phyloP scores from a whole-genome alignment of 2,888 invertebrate genomes.

The Acleris holmiana region DNA sequence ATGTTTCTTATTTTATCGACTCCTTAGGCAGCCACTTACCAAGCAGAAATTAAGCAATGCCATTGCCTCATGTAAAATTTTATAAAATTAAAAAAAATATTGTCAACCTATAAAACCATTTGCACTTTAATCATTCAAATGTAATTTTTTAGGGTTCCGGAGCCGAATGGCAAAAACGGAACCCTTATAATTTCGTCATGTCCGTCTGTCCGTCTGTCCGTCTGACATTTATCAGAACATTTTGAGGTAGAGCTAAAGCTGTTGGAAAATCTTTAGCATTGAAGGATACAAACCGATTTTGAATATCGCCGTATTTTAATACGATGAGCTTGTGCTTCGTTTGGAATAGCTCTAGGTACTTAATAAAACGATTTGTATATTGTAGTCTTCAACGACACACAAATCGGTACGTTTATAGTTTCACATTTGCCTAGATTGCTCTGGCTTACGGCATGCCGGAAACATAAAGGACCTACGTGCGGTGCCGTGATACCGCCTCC shows the following conservation, averaged over 20 bases:
- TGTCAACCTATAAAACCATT: too few relatives aligned
- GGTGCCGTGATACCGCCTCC: conserved; percentile 42
- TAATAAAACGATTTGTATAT: neutral
- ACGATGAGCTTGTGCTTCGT: neutral
- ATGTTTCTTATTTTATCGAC: neutral
- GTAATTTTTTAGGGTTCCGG: neutral
- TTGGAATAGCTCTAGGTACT: neutral
- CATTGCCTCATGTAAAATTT: conserved; percentile 5
- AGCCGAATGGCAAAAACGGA: neutral
- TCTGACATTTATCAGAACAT: too few relatives aligned
- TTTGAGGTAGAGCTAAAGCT: too few relatives aligned
- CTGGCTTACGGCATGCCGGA: conserved; percentile 39
- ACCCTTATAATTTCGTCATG: neutral
- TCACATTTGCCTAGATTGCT: conserved; percentile 45
- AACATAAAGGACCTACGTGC: conserved; percentile 44
- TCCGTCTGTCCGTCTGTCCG: neutral
- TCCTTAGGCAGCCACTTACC: neutral
- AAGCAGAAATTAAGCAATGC: conserved; percentile 7
- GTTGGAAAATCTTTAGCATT: too few relatives aligned
- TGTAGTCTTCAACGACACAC: conserved; percentile 13
- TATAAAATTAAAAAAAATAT: too few relatives aligned
- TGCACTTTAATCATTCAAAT: too few relatives aligned
- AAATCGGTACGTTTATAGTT: conserved; percentile 44
- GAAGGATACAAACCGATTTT: too few relatives aligned
- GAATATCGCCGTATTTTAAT: neutral